phyloP scores from a whole-genome alignment of 2,113 vertebrate species.

The Anarhynchus alexandrinus region DNA sequence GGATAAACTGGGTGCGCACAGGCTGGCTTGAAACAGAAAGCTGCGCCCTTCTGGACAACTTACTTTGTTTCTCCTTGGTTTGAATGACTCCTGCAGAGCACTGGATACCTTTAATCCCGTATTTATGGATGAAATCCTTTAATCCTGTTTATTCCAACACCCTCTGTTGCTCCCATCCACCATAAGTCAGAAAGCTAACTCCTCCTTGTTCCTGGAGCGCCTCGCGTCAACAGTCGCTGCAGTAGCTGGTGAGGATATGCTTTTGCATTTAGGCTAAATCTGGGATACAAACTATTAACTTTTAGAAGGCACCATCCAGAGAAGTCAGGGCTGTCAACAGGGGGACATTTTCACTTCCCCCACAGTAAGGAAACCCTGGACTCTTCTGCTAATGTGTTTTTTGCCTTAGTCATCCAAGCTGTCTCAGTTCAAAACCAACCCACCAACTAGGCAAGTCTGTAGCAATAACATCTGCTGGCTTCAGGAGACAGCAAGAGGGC shows the following conservation, averaged over 20 bases:
- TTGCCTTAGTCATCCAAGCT: constrained; percentile 66
- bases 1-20: neutral
- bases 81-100: constrained; percentile 21
- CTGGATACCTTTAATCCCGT: constrained; percentile 24
- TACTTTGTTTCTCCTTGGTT: constrained; percentile 35
- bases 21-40: neutral
- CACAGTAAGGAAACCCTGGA: constrained; percentile 3
- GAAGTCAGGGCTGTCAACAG: neutral
- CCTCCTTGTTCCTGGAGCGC: constrained; percentile 18
- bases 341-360: constrained; percentile 10
- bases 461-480: constrained; percentile 26
- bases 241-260: neutral
- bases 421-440: constrained; percentile 16
- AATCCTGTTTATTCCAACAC: constrained; percentile 50
- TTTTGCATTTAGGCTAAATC: neutral
- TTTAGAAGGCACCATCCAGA: neutral
- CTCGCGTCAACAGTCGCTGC: neutral
- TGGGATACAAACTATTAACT: neutral
- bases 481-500: neutral
- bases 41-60: neutral
- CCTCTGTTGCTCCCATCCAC: constrained; percentile 30
- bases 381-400: neutral
- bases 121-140: constrained; percentile 39
- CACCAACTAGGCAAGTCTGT: neutral
- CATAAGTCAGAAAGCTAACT: neutral